Evolutionary conservation across 1,140 invertebrate genomes (phyloP).

Genomic region (Melipona quadrifasciata): DNA sequence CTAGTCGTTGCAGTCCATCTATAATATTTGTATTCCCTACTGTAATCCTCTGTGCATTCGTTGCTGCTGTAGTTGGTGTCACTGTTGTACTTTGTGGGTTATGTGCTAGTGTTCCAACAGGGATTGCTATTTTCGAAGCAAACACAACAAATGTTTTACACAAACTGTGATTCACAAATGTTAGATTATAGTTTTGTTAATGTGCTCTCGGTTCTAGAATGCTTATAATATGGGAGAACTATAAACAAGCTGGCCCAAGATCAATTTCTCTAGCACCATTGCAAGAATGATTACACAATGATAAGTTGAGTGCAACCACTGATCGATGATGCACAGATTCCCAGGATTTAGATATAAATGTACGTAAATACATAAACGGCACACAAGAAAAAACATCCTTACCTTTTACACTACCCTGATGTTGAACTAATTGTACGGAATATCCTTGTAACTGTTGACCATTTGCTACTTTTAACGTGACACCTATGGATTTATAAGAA

Average conservation of each 20-base stretch:
- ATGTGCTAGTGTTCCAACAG: slow-evolving; percentile 79
- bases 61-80: slow-evolving; percentile 71
- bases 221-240: slow-evolving; percentile 69
- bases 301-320: slow-evolving; percentile 67
- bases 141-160: slow-evolving; percentile 54
- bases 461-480: slow-evolving; percentile 80
- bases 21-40: slow-evolving; percentile 75
- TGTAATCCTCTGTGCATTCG: slow-evolving; percentile 79
- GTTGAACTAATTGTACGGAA: slow-evolving; percentile 84
- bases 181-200: slow-evolving; percentile 34
- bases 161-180: slow-evolving; percentile 29
- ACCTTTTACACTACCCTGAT: slow-evolving; percentile 84
- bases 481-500: slow-evolving; percentile 69
- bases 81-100: slow-evolving; percentile 73
- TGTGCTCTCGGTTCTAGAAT: slow-evolving; percentile 78
- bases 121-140: slow-evolving; percentile 78
- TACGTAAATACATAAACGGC: slow-evolving; percentile 4
- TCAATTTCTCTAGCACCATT: slow-evolving; percentile 75
- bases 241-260: slow-evolving; percentile 78
- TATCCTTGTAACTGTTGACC: slow-evolving; percentile 81
- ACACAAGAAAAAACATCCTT: not conserved
- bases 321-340: slow-evolving; percentile 75
- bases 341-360: slow-evolving; percentile 1
- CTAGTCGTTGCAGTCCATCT: slow-evolving; percentile 74
- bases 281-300: slow-evolving; percentile 72